These are phyloP conservation scores for Zenarchopterus dispar DNA, from an alignment of 2,797 vertebrate genomes.

Conservation along the genomic window DNA sequence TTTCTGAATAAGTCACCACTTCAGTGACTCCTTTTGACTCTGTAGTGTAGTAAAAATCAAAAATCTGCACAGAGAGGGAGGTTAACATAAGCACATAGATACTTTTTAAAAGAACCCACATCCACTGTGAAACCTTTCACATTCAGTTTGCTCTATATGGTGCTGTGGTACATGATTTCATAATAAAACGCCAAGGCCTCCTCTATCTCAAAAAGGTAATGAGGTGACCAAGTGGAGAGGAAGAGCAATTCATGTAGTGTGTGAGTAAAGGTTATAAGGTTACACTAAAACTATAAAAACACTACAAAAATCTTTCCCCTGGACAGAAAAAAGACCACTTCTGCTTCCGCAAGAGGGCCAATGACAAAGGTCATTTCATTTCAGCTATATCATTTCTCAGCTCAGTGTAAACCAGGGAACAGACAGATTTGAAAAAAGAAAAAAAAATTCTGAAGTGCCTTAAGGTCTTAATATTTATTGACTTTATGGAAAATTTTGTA, in stretches of 20 bases:
- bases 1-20: too few relatives aligned
- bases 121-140: not conserved
- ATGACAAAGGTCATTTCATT: conserved; percentile 31
- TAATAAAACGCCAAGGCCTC: conserved; percentile 1
- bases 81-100: not conserved
- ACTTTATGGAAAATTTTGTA: conserved; percentile 25
- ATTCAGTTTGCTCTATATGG: conserved; percentile 11
- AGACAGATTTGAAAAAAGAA: conserved; percentile 7
- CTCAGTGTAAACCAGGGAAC: not conserved
- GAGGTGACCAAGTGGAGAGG: not conserved
- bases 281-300: not conserved
- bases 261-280: conserved; percentile 1
- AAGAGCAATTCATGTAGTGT: conserved; percentile 2
- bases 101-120: not conserved
- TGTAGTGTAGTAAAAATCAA: too few relatives aligned
- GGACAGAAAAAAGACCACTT: not conserved
- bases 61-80: not conserved
- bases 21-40: not conserved
- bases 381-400: conserved; percentile 10
- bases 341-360: not conserved
- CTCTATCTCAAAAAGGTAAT: not conserved
- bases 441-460: conserved; percentile 5
- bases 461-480: conserved; percentile 16
- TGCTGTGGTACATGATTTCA: conserved; percentile 22
- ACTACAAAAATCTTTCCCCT: not conserved